Conservation (phyloP, 2,113 vertebrate species). For the Pygoscelis antarcticus region DNA sequence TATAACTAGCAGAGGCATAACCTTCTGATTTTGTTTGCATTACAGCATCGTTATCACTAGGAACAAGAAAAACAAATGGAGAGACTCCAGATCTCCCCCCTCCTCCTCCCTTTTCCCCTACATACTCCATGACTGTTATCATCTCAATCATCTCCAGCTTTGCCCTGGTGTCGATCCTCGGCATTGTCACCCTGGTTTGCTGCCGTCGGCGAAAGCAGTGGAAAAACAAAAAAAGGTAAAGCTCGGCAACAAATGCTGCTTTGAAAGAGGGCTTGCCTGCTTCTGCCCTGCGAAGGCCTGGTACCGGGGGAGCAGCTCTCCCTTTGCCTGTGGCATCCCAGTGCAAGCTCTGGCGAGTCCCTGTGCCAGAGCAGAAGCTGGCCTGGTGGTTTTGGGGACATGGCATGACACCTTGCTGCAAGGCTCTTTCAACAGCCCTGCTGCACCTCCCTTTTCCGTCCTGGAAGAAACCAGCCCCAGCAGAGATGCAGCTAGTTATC, state of each 20-base stretch:
- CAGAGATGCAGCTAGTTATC: background rate
- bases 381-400: background rate
- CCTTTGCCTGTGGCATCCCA: background rate
- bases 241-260: background rate
- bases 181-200: constrained; percentile 80
- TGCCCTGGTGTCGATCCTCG: constrained; percentile 77
- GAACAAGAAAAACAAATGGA: constrained; percentile 72
- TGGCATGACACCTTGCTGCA: background rate
- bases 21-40: constrained; percentile 25
- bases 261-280: background rate
- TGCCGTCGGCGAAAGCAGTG: constrained; percentile 82
- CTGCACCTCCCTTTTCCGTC: background rate
- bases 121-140: constrained; percentile 91
- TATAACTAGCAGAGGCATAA: background rate
- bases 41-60: constrained; percentile 67
- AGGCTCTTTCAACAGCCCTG: background rate
- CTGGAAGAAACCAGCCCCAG: background rate
- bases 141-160: constrained; percentile 85
- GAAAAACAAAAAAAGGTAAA: constrained; percentile 88
- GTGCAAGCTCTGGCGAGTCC: background rate
- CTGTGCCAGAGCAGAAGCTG: background rate
- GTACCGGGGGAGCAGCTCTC: background rate
- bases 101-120: constrained; percentile 76
- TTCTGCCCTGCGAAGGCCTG: background rate
- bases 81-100: constrained; percentile 58